These are phyloP conservation scores for Rhagonycha lutea DNA, from an alignment of 2,888 invertebrate genomes.

Conservation along the genomic window DNA sequence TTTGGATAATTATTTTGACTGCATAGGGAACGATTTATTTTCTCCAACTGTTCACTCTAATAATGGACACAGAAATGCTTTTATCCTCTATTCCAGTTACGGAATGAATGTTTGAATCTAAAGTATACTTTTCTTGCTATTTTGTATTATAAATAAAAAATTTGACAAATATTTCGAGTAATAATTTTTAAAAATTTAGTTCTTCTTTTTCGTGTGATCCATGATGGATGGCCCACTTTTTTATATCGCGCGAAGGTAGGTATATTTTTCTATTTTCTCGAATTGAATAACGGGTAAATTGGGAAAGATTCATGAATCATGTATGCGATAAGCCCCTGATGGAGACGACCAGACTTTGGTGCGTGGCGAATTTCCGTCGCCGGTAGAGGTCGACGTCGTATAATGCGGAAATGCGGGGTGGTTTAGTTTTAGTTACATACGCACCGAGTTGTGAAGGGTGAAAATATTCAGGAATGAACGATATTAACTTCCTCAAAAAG, in stretches of 20 bases:
- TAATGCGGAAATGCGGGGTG: constrained; percentile 20
- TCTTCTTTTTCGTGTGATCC: neutral
- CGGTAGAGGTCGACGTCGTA: constrained; percentile 12
- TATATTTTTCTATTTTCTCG: constrained; percentile 28
- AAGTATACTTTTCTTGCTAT: neutral
- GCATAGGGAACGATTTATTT: constrained; percentile 9
- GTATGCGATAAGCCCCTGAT: constrained; percentile 33
- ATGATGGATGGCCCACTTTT: constrained; percentile 11
- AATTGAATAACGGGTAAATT: constrained; percentile 33
- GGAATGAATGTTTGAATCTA: neutral
- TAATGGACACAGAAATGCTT: constrained; percentile 13
- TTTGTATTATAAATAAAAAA: neutral
- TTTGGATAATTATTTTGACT: neutral
- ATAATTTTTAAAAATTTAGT: neutral
- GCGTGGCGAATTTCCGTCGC: constrained; percentile 30
- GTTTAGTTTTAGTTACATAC: constrained; percentile 24
- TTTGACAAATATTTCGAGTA: neutral
- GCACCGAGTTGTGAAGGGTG: constrained; percentile 31
- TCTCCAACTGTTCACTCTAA: constrained; percentile 7
- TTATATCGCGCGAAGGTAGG: constrained; percentile 9
- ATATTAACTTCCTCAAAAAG: neutral
- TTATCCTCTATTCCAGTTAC: constrained; percentile 3
- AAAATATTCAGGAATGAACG: constrained; percentile 19
- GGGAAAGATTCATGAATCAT: constrained; percentile 35
- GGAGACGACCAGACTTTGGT: constrained; percentile 29